Base-by-base conservation (phyloP, 2,113 vertebrate species). In the Notechis scutatus region DNA sequence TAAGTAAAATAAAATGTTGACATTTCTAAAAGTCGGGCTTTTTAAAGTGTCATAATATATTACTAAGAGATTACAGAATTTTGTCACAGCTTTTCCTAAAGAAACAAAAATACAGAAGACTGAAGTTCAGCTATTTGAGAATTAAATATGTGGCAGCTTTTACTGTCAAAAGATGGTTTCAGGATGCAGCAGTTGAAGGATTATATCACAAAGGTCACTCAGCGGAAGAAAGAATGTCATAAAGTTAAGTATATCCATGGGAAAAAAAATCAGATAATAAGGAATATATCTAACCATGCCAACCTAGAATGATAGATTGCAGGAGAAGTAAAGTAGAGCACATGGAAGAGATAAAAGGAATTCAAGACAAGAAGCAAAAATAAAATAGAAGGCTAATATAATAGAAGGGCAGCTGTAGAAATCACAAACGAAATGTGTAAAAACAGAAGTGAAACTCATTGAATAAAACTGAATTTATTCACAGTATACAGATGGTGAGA, bases 151-250 rank as follows among this genome's bases (percentile, higher is more conserved):
- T 96, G 94, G 92, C 93, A 81, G 95, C 92, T 90, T 95, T 96
- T 95, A 93, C 96, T 97, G 96, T 97, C 97, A 97, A 92, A 94
- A 96, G 56, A 93, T 87, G 93, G 93, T 96, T 97, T 94, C 93
- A 95, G 93, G 94, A 95, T 93, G 94, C 92, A 96, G 95, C 94
- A 93, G 61, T 92, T 90, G 91, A 93, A 96, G 97, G 96, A 97
- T 97, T 97, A 96, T 97, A 97, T 97, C 96, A 96, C 96, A 97
- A 97, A 98, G 98, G 98, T 98, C 97, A 98, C 94, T 96, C 85
- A 59, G 95, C 95, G 96, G 98, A 96, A 97, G 95, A 97, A 90
- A 95, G 94, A 97, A 95, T 97, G 96, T 97, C 98, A 97, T 95
- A 91, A 96, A 98, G 97, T 98, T 97, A 97, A 97, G 96, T 95